Evolutionary conservation across 2,113 vertebrate genomes (phyloP).

Genomic region (Pangasianodon hypophthalmus): DNA sequence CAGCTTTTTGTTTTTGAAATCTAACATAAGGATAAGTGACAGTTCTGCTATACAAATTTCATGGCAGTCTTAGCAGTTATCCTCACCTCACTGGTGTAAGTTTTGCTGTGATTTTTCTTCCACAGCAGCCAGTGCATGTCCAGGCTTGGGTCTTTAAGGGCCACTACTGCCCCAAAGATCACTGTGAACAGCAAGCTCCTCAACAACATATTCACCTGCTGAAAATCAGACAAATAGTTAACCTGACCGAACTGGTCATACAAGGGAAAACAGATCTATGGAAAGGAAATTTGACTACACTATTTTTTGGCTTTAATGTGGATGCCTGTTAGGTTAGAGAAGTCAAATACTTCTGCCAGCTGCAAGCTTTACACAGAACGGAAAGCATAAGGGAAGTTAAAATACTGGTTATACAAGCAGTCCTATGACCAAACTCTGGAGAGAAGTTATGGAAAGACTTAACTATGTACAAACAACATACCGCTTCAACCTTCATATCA

Average conservation of each 20-base stretch:
- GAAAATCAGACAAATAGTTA: neutral
- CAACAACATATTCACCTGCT: slow-evolving; percentile 50
- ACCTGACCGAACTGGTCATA: neutral
- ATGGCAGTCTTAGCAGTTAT: neutral
- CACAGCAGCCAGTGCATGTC: slow-evolving; percentile 80
- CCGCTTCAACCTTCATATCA: neutral
- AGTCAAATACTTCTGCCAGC: neutral
- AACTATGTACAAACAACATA: neutral
- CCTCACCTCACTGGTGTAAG: slow-evolving; percentile 65
- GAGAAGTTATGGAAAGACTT: neutral
- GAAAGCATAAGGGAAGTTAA: neutral
- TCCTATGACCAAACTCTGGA: neutral
- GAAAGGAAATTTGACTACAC: neutral
- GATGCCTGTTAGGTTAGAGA: neutral
- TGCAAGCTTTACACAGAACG: neutral
- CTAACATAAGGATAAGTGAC: neutral
- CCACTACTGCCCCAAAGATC: slow-evolving; percentile 43
- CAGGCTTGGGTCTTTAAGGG: slow-evolving; percentile 62
- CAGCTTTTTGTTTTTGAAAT: neutral
- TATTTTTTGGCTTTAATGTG: neutral
- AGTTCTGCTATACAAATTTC: neutral
- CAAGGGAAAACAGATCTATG: neutral
- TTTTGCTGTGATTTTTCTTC: slow-evolving; percentile 73
- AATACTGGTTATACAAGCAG: neutral
- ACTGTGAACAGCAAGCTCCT: slow-evolving; percentile 50